A percentile compares a stretch with the other conserved stretches of the same genome.
These are phyloP conservation scores for Acrobasis suavella DNA, from an alignment of 2,888 invertebrate genomes.

Conservation along the genomic window DNA sequence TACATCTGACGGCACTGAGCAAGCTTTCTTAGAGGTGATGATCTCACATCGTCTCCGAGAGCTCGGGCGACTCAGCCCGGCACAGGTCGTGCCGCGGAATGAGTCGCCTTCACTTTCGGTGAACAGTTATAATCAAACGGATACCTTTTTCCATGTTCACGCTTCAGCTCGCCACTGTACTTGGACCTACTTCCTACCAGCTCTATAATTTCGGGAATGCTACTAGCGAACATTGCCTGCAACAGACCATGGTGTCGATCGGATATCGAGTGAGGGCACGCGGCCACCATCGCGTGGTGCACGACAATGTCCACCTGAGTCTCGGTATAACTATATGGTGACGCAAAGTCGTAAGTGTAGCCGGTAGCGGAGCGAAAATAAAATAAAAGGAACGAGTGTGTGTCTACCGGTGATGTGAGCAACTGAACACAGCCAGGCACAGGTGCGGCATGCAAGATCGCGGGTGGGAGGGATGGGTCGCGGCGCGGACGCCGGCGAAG, in stretches of 20 bases:
- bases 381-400: conserved; percentile 75
- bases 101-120: conserved; percentile 75
- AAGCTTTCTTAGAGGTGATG: conserved; percentile 78
- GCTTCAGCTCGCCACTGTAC: conserved; percentile 99
- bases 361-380: conserved; percentile 79
- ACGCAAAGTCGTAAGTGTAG: conserved; percentile 70
- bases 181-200: conserved; percentile 99
- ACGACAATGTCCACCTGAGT: conserved; percentile 79
- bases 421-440: conserved; percentile 83
- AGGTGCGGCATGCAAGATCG: conserved; percentile 77
- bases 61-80: conserved; percentile 70
- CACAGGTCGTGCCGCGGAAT: conserved; percentile 49
- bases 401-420: conserved; percentile 82
- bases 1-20: conserved; percentile 84
- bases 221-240: conserved; percentile 99
- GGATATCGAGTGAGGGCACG: conserved; percentile 62
- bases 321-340: conserved; percentile 70
- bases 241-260: conserved; percentile 85
- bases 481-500: conserved; percentile 58
- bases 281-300: conserved; percentile 79
- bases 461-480: conserved; percentile 74
- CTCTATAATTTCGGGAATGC: conserved; percentile 99
- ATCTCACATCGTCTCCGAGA: conserved; percentile 67
- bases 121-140: conserved; percentile 74
- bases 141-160: conserved; percentile 99